Conservation (phyloP, 2,888 invertebrate species). For the Diploptera punctata region DNA sequence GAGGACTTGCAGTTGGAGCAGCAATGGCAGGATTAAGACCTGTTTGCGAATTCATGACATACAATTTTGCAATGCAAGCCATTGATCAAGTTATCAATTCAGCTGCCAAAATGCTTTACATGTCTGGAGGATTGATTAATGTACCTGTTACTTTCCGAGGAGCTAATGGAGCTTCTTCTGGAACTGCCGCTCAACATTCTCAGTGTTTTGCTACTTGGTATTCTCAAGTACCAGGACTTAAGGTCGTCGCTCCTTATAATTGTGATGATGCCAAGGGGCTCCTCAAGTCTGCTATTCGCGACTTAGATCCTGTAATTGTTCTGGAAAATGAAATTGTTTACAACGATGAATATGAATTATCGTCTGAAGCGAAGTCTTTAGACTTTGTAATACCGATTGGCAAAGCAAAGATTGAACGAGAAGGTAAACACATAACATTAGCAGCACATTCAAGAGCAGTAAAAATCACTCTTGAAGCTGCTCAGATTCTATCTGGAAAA, state of each 20-base stretch:
- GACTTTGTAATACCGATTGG: slow-evolving; percentile 67
- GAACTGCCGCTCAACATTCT: slow-evolving; percentile 70
- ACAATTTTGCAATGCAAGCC: slow-evolving; percentile 78
- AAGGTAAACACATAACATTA: slow-evolving; percentile 60
- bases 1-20: slow-evolving; percentile 72
- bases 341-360: slow-evolving; percentile 61
- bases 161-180: slow-evolving; percentile 68
- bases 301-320: slow-evolving; percentile 67
- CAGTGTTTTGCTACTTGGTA: slow-evolving; percentile 73
- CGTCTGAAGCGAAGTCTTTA: slow-evolving; percentile 60
- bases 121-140: slow-evolving; percentile 66
- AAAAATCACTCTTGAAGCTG: slow-evolving; percentile 62
- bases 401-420: slow-evolving; percentile 65
- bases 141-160: slow-evolving; percentile 72
- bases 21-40: slow-evolving; percentile 72
- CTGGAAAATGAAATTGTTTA: slow-evolving; percentile 71
- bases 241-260: slow-evolving; percentile 65
- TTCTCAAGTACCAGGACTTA: slow-evolving; percentile 67
- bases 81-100: slow-evolving; percentile 75
- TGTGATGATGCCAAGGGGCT: slow-evolving; percentile 68
- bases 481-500: slow-evolving; percentile 58
- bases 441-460: slow-evolving; percentile 63
- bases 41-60: slow-evolving; percentile 78
- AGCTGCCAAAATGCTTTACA: slow-evolving; percentile 73
- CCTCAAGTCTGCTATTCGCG: slow-evolving; percentile 67